phyloP scores from a whole-genome alignment of 2,797 vertebrate species.

The Rhinogobio ventralis region DNA sequence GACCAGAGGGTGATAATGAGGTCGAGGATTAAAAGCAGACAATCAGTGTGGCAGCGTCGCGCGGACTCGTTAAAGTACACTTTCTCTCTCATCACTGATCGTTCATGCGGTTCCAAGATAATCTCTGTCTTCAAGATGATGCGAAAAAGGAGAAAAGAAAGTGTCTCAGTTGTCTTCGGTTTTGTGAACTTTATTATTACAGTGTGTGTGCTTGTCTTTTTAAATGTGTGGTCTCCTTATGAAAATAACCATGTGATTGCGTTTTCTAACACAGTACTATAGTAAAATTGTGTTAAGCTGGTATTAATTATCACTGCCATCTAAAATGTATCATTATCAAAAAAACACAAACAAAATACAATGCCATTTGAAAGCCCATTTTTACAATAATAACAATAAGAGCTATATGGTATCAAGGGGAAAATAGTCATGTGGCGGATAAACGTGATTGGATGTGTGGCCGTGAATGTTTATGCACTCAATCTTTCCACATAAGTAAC shows the following conservation, averaged over 20 bases:
- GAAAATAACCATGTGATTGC: no score
- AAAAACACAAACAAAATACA: neutral
- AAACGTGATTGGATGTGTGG: neutral
- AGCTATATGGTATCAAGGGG: neutral
- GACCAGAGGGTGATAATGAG: conserved; percentile 99
- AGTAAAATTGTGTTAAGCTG: neutral
- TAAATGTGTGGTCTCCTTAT: neutral
- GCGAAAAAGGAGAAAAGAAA: conserved; percentile 24
- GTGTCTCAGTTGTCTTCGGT: conserved; percentile 44
- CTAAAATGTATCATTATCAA: neutral
- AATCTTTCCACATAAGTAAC: neutral
- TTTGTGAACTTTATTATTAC: conserved; percentile 31
- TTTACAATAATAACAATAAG: neutral
- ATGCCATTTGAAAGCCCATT: neutral
- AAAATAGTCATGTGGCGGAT: neutral
- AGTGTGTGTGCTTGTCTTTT: neutral
- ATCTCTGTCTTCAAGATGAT: conserved; percentile 71
- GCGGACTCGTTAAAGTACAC: conserved; percentile 84
- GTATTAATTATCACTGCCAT: neutral
- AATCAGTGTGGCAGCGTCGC: conserved; percentile 84
- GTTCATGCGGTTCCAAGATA: conserved; percentile 78
- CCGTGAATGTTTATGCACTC: neutral
- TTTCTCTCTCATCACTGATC: conserved; percentile 74
- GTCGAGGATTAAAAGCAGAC: conserved; percentile 95
- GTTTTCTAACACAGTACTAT: neutral